Evolutionary conservation across 2,113 vertebrate species (phyloP), one percentile per base, ranked within the genome.

Genomic region (Natator depressus): DNA sequence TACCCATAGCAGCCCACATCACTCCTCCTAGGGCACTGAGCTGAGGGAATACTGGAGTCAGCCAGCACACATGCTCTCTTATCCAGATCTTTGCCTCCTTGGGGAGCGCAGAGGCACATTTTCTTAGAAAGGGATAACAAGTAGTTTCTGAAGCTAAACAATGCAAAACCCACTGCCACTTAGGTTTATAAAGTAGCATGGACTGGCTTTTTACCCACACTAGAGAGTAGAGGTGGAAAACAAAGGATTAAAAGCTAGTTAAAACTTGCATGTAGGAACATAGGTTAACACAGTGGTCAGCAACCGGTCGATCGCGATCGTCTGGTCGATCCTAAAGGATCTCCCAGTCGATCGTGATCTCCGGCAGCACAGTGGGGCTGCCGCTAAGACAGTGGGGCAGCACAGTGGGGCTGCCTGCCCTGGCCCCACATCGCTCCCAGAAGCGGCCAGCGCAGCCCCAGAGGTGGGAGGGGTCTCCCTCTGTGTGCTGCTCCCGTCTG

Each of bases 401-500:
- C 19, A 20, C 19, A 20, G 51, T 53, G 51, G 19, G 51, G 19
- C 17, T 53, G 51, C 51, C 51, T 53, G 51, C 51, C 51, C 19
- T 1, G 1, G 19, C 19, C 19, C 51, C 51, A 53, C 7, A 1
- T 2, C 3, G 19, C 51, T 53, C 51, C 51, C 51, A 6, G 51
- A 53, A 53, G 17, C 2, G 3, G 51, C 51, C 51, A 53, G 19
- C 6, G 6, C 19, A 53, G 6, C 51, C 19, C 51, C 6, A 6
- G 51, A 6, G 19, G 1, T 6, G 19, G 51, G 51, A 53, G 51
- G 19, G 51, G 19, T 53, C 51, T 53, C 17, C 51, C 19, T 53
- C 6, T 53, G 51, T 6, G 19, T 53, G 51, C 51, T 53, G 51
- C 51, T 53, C 51, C 51, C 20, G 51, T 6, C 19, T 53, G 17